Evolutionary conservation across 2,888 invertebrate genomes (phyloP).

Genomic region (Cheilosia urbana): DNA sequence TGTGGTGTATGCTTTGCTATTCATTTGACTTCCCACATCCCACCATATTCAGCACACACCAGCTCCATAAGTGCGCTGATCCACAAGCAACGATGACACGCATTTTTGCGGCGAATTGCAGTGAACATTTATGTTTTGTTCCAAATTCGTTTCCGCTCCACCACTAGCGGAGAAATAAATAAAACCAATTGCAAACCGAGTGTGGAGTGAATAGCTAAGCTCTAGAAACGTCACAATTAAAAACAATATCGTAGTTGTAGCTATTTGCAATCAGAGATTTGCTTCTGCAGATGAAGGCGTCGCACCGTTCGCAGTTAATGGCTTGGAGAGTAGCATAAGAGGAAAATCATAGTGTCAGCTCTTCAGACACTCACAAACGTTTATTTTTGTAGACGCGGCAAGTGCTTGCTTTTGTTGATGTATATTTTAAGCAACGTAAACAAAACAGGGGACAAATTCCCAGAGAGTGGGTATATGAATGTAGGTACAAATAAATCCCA

Average conservation of each 20-base stretch:
- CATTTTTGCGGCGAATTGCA: constrained; percentile 28
- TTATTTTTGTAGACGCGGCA: not conserved
- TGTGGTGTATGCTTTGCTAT: constrained; percentile 40
- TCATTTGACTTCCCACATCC: constrained; percentile 33
- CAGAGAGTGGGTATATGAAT: not conserved
- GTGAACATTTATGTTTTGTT: not conserved
- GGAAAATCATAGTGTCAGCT: constrained; percentile 18
- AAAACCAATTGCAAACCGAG: not conserved
- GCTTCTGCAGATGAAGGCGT: constrained; percentile 29
- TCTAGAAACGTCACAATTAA: constrained; percentile 35
- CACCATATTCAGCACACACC: not conserved
- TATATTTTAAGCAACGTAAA: constrained; percentile 27
- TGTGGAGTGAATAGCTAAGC: not conserved
- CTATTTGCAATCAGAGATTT: constrained; percentile 22
- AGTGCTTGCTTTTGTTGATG: constrained; percentile 12
- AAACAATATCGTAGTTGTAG: constrained; percentile 11
- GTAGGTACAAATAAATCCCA: constrained; percentile 17
- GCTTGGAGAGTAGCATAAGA: constrained; percentile 17
- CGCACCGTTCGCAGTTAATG: constrained; percentile 15
- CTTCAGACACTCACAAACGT: constrained; percentile 1
- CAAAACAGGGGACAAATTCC: constrained; percentile 22
- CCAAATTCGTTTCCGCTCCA: not conserved
- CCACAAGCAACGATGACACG: constrained; percentile 28
- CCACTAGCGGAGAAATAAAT: constrained; percentile 14
- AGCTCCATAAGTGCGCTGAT: not conserved